Base-by-base conservation (phyloP, 2,888 invertebrate genomes). In the Drosophila emarginata region DNA sequence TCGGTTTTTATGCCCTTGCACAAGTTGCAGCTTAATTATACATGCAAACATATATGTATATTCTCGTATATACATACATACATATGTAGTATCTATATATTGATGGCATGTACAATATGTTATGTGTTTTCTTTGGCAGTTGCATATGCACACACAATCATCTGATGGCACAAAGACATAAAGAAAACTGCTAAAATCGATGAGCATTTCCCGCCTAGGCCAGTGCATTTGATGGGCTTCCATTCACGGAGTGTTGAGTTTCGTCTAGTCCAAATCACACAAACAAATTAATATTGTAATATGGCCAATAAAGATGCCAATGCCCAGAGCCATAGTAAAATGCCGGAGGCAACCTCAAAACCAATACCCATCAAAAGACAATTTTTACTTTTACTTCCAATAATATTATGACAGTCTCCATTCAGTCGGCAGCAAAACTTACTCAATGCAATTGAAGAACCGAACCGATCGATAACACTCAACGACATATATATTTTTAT, bases 381-480 rank as follows among this genome's bases (percentile, higher is more conserved):
- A 15, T 54, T 15, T 9, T 18, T 9, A 23, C 3, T 26, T 14
- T 36, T 18, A 15, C 32, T 39, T 40, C 51, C 64, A 37, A 37
- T 58, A 57, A 61, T 57, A 67, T 72, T 60, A 63, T 72, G 66
- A 39, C 61, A 50, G 56, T 56, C 61, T 60, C 60, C 56, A 56
- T 57, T 73, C 64, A 70, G 77, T 68, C 75, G 69, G 62, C 58
- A 64, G 40, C 78, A 71, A 79, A 77, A 86, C 79, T 86, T 82
- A 73, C 87, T 86, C 82, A 82, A 82, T 86, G 84, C 80, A 83
- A 73, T 74, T 67, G 77, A 82, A 83, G 81, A 78, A 63, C 11
- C 45, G 81, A 78, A 63, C 11, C 45, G 77, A 86, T 82, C 82
- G 76, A 82, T 82, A 82, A 40, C 71, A 86, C 79, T 80, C 12